Percentiles rank a stretch among this genome's conserved stretches.
These are phyloP conservation scores for Strigops habroptila DNA, from an alignment of 2,113 vertebrate genomes.

Conservation along the genomic window DNA sequence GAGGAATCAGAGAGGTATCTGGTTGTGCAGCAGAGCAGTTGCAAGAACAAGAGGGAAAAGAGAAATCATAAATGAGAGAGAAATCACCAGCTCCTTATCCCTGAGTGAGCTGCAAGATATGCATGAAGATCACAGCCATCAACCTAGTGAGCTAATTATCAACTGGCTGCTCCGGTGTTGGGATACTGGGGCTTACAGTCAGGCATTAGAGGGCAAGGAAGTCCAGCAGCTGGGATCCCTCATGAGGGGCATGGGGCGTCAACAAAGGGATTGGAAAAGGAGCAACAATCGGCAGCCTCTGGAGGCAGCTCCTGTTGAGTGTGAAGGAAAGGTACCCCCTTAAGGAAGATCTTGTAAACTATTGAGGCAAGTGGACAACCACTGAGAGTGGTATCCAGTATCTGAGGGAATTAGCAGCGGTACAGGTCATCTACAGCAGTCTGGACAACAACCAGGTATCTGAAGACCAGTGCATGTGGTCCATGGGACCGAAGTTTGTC, in stretches of 20 bases:
- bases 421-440: not conserved
- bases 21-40: not conserved
- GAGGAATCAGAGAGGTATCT: not conserved
- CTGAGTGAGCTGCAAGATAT: not conserved
- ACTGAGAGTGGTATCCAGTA: not conserved
- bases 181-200: not conserved
- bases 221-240: not conserved
- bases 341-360: not conserved
- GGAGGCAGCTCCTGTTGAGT: not conserved
- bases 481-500: fast-evolving
- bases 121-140: not conserved
- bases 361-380: not conserved
- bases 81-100: not conserved
- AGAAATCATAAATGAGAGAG: not conserved
- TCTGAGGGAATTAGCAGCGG: not conserved
- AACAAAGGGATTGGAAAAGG: not conserved
- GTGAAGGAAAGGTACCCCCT: not conserved
- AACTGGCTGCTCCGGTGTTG: not conserved
- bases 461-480: not conserved
- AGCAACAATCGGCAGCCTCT: not conserved
- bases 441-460: not conserved
- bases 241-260: not conserved
- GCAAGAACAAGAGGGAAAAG: not conserved
- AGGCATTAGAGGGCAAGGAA: not conserved
- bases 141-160: not conserved